Conservation (phyloP, 2,888 invertebrate genomes). For the Gastracanthus pulcherrimus region DNA sequence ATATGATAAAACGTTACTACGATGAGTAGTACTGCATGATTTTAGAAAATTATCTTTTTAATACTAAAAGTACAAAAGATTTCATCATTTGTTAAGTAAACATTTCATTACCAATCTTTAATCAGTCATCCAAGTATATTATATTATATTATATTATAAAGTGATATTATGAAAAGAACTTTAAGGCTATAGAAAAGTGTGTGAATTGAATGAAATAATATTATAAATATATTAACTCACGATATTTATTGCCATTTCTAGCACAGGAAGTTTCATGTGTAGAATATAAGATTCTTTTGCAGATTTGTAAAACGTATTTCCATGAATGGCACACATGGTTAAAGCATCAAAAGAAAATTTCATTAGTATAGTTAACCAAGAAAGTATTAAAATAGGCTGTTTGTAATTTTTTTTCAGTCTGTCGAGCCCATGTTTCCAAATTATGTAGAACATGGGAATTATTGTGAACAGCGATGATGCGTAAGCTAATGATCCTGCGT, state of each 20-base stretch:
- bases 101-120: no score
- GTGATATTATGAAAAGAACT: no score
- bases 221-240: no score
- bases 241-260: slow-evolving; percentile 18
- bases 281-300: slow-evolving; percentile 34
- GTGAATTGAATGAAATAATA: no score
- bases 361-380: slow-evolving; percentile 12
- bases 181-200: no score
- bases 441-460: not conserved
- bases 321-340: slow-evolving; percentile 30
- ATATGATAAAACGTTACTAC: no score
- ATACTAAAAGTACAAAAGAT: no score
- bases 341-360: slow-evolving; percentile 43
- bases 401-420: slow-evolving; percentile 16
- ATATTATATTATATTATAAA: not conserved
- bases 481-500: slow-evolving; percentile 36
- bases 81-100: no score
- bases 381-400: slow-evolving; percentile 18
- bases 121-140: no score
- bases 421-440: slow-evolving; percentile 2
- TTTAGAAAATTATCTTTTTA: no score
- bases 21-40: no score
- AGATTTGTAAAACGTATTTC: slow-evolving; percentile 16
- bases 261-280: slow-evolving; percentile 15
- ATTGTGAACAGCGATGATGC: slow-evolving; percentile 8